Percentiles rank a stretch among this genome's conserved stretches.
Evolutionary conservation across 2,888 invertebrate genomes (phyloP).

Genomic region (Notodonta dromedarius): DNA sequence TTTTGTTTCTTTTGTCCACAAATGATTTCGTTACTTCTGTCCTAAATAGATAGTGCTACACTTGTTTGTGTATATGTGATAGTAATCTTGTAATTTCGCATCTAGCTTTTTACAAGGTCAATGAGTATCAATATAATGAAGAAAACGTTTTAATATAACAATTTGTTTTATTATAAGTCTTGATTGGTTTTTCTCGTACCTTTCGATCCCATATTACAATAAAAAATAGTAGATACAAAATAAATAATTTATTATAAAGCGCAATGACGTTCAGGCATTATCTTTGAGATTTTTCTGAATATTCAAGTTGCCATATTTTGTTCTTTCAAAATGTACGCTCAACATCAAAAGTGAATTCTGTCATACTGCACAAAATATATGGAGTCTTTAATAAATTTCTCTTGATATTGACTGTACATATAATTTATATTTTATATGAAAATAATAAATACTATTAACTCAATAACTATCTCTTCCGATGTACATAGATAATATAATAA

Average conservation of each 20-base stretch:
- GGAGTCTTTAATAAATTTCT: too few species aligned
- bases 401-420: too few species aligned
- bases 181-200: constrained; percentile 28
- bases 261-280: neutral
- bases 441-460: neutral
- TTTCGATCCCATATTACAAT: constrained; percentile 19
- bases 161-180: constrained; percentile 29
- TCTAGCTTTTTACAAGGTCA: constrained; percentile 6
- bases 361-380: too few species aligned
- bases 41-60: too few species aligned
- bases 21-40: too few species aligned
- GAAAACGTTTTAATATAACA: constrained; percentile 14
- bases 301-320: too few species aligned
- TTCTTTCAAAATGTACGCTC: neutral
- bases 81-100: too few species aligned
- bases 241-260: neutral
- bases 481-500: constrained; percentile 30
- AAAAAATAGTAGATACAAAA: neutral
- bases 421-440: too few species aligned
- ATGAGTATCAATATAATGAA: constrained; percentile 31
- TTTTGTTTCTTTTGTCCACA: too few species aligned
- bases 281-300: too few species aligned
- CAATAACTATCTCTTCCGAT: constrained; percentile 28
- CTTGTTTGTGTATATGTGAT: too few species aligned
- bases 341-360: neutral